A percentile compares a stretch with the other conserved stretches of the same genome.
Conservation (phyloP, 2,113 vertebrate species). For the Serinus canaria region DNA sequence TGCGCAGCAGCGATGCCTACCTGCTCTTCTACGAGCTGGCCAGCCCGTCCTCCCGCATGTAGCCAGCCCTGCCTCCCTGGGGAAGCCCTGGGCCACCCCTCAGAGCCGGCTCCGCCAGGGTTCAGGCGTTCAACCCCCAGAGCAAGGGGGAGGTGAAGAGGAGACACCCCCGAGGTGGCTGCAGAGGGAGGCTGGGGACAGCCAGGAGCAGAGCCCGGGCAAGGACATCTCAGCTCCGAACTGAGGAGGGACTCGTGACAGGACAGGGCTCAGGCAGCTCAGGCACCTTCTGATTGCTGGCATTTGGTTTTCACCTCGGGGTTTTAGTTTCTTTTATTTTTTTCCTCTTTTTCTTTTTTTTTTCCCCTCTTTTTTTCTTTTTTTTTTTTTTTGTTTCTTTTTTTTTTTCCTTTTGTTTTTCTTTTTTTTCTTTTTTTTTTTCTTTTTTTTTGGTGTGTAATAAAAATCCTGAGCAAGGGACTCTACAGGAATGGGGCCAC, state of each 20-base stretch:
- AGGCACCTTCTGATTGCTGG: background rate
- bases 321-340: background rate
- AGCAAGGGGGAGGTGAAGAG: constrained; percentile 20
- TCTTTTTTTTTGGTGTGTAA: constrained; percentile 26
- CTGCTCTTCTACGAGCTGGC: constrained; percentile 95
- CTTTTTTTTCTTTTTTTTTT: background rate
- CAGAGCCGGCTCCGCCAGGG: background rate
- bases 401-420: background rate
- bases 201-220: background rate
- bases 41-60: constrained; percentile 86
- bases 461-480: constrained; percentile 37
- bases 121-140: background rate
- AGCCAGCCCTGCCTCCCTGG: constrained; percentile 40
- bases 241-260: background rate
- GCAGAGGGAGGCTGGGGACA: background rate
- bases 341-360: background rate
- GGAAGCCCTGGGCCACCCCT: background rate
- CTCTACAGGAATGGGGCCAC: background rate
- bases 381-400: background rate
- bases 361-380: background rate
- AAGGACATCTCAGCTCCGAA: background rate
- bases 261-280: background rate
- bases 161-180: constrained; percentile 17
- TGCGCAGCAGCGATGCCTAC: constrained; percentile 95
- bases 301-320: background rate